These are phyloP conservation scores for Chrysocyon brachyurus DNA, from an alignment of 2,797 vertebrate genomes.

Conservation along the genomic window DNA sequence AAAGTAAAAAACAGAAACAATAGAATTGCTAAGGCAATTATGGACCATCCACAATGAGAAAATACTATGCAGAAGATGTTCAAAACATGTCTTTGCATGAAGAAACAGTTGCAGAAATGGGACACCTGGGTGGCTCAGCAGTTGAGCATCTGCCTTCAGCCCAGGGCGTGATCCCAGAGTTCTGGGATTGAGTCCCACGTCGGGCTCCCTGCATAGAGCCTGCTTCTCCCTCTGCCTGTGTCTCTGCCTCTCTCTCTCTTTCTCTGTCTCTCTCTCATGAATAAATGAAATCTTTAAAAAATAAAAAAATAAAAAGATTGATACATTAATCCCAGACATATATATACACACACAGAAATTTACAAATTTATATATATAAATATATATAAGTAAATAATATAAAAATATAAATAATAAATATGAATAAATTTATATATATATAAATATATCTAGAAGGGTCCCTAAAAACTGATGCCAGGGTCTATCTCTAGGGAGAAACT, in stretches of 20 bases:
- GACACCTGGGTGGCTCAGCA: too few relatives aligned
- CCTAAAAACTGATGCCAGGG: not conserved
- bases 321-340: slow-evolving; percentile 22
- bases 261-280: too few relatives aligned
- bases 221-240: too few relatives aligned
- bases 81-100: not conserved
- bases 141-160: too few relatives aligned
- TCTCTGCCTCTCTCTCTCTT: too few relatives aligned
- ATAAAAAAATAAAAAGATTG: not conserved
- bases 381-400: not conserved
- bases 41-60: not conserved
- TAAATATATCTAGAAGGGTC: not conserved
- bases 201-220: too few relatives aligned
- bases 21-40: not conserved
- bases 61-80: slow-evolving; percentile 26
- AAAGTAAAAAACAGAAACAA: not conserved
- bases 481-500: slow-evolving; percentile 47
- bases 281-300: too few relatives aligned
- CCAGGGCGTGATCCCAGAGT: too few relatives aligned
- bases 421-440: not conserved
- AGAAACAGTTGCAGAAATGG: slow-evolving; percentile 45
- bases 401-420: not conserved
- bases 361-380: not conserved
- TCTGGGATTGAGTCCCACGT: too few relatives aligned
- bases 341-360: not conserved